A percentile compares a stretch with the other conserved stretches of the same genome.
These are phyloP conservation scores for Dicerorhinus sumatrensis DNA, from an alignment of 2,113 vertebrate genomes.

Conservation along the genomic window DNA sequence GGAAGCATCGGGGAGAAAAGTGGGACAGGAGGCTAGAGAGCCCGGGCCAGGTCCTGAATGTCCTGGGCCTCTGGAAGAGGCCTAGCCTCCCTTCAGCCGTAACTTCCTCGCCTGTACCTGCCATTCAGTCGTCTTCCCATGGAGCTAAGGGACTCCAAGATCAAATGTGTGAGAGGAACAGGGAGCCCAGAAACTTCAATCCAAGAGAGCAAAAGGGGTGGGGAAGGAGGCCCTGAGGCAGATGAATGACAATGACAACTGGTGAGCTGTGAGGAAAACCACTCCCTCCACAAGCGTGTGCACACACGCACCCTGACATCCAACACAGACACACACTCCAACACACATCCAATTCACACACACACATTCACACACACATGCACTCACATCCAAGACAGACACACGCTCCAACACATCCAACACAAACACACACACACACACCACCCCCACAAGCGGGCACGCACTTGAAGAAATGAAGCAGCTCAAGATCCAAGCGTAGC, in stretches of 20 bases:
- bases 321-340: not conserved
- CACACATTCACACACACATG: too few relatives aligned
- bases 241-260: not conserved
- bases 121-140: not conserved
- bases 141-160: not conserved
- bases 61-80: not conserved
- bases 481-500: not conserved
- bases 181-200: not conserved
- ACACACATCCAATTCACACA: not conserved
- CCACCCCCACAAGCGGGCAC: too few relatives aligned
- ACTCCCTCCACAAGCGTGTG: not conserved
- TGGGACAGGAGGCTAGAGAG: not conserved
- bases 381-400: not conserved
- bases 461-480: not conserved
- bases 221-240: not conserved
- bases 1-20: not conserved
- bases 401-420: not conserved
- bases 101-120: not conserved
- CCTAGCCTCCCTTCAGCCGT: not conserved
- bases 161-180: not conserved
- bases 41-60: not conserved
- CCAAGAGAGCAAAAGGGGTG: not conserved
- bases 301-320: too few relatives aligned
- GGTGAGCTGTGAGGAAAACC: not conserved
- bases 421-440: not conserved